A percentile compares a stretch with the other conserved stretches of the same genome.
Evolutionary conservation across 2,113 vertebrate species (phyloP).

Genomic region (Cryptomyrus ogoouensis): DNA sequence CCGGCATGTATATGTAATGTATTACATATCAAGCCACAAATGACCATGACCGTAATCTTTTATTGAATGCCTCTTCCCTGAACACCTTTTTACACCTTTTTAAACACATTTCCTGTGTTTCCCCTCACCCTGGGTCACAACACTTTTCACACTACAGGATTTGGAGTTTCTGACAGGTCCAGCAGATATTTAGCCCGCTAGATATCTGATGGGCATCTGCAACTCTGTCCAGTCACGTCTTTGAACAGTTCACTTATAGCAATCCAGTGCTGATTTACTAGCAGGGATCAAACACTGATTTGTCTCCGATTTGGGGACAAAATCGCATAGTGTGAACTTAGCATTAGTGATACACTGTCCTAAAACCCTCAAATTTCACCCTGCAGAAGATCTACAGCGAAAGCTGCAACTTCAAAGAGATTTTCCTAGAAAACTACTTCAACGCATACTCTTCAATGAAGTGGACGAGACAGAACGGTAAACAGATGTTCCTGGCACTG

Average conservation of each 20-base stretch:
- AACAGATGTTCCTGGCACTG: conserved; percentile 92
- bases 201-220: background rate
- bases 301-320: background rate
- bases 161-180: background rate
- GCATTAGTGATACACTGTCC: background rate
- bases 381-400: conserved; percentile 88
- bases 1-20: background rate
- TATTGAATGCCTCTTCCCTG: background rate
- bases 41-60: background rate
- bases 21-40: background rate
- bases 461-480: conserved; percentile 78
- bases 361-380: conserved; percentile 32
- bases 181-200: background rate
- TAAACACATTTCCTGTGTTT: background rate
- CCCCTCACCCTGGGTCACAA: background rate
- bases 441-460: conserved; percentile 90
- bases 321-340: background rate
- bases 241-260: background rate
- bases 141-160: background rate
- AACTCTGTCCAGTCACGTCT: background rate
- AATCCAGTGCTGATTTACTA: background rate
- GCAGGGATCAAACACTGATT: background rate
- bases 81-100: background rate
- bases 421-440: conserved; percentile 94
- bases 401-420: conserved; percentile 94